phyloP scores from a whole-genome alignment of 1,140 invertebrate species.

The Hydropsyche tenuis region DNA sequence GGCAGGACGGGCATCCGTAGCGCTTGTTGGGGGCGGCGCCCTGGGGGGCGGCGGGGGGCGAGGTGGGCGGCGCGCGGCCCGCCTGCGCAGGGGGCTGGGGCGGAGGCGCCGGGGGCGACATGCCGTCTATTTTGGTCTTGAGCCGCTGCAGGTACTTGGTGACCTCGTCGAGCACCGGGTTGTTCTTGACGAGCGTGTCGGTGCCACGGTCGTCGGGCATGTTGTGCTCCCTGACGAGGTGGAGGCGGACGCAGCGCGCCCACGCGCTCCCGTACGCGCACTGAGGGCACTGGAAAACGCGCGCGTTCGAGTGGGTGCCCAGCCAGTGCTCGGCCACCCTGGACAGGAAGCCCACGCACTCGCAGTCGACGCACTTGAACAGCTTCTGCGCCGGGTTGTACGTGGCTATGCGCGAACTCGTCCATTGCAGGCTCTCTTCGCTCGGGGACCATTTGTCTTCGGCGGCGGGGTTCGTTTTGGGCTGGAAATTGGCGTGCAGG shows the following conservation, averaged over 20 bases:
- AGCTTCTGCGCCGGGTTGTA: slow-evolving; percentile 76
- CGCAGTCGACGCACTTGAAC: slow-evolving; percentile 78
- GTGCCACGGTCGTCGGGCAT: slow-evolving; percentile 67
- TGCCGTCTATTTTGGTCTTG: slow-evolving; percentile 68
- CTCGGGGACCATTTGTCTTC: slow-evolving; percentile 74
- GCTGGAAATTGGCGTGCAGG: slow-evolving; percentile 64
- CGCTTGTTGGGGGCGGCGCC: slow-evolving; percentile 66
- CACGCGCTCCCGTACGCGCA: slow-evolving; percentile 78
- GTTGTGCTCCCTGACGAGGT: slow-evolving; percentile 73
- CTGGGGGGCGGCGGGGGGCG: slow-evolving; percentile 46
- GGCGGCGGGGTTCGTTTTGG: slow-evolving; percentile 59
- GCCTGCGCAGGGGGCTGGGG: slow-evolving; percentile 51
- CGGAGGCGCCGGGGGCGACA: slow-evolving; percentile 49
- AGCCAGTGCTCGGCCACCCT: slow-evolving; percentile 85
- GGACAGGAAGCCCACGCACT: slow-evolving; percentile 78
- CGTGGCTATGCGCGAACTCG: slow-evolving; percentile 72
- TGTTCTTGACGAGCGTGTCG: slow-evolving; percentile 69
- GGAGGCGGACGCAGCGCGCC: slow-evolving; percentile 76
- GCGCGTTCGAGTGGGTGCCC: slow-evolving; percentile 77
- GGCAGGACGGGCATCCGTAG: slow-evolving; percentile 84
- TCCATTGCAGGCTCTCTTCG: slow-evolving; percentile 73
- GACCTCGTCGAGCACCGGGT: slow-evolving; percentile 77
- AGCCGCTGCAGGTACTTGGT: slow-evolving; percentile 73
- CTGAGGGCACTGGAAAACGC: slow-evolving; percentile 75
- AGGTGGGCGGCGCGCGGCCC: slow-evolving; percentile 51